phyloP scores from a whole-genome alignment of 2,113 vertebrate genomes.

The Steatornis caripensis region DNA sequence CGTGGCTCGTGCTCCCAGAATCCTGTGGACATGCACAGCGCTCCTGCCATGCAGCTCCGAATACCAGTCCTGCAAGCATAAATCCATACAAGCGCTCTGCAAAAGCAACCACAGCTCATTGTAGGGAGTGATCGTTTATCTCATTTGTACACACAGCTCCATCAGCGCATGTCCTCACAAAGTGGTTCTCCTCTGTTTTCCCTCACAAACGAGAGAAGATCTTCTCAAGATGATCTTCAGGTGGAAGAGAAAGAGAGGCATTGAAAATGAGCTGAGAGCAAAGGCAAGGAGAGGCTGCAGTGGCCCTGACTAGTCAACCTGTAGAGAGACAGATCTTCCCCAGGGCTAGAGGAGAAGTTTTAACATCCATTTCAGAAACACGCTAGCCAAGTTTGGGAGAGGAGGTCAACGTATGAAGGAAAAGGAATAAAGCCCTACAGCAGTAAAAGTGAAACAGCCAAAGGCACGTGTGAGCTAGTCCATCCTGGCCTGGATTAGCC shows the following conservation, averaged over 20 bases:
- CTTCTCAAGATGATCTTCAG: not conserved
- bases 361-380: not conserved
- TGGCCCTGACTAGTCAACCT: not conserved
- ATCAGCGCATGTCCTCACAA: rapidly evolving
- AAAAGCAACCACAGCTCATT: not conserved
- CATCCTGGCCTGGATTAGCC: not conserved
- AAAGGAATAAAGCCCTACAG: not conserved
- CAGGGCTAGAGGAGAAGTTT: not conserved
- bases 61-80: not conserved
- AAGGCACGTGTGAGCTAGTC: not conserved
- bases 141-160: not conserved
- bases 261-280: not conserved
- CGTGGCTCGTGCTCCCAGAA: not conserved
- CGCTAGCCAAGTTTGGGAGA: rapidly evolving
- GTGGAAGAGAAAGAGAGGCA: not conserved
- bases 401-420: not conserved
- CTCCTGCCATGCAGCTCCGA: not conserved
- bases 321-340: not conserved
- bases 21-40: rapidly evolving
- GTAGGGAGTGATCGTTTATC: rapidly evolving
- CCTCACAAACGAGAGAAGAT: not conserved
- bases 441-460: not conserved
- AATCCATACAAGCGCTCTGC: rapidly evolving
- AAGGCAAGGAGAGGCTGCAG: not conserved
- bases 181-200: not conserved